phyloP scores from a whole-genome alignment of 1,140 invertebrate species.

The Delia radicum region DNA sequence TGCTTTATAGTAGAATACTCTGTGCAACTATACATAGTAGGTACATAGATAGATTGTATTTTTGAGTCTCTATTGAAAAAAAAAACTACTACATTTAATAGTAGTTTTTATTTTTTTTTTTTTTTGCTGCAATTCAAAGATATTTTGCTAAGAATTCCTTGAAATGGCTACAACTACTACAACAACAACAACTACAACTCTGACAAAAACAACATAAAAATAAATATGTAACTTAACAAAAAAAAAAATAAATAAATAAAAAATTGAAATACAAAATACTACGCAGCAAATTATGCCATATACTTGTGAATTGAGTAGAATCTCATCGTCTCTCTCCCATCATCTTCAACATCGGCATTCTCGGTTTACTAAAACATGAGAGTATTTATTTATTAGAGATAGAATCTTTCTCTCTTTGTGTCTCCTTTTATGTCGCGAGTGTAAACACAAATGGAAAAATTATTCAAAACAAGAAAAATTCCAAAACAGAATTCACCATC shows the following conservation, averaged over 20 bases:
- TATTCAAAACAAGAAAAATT: not conserved
- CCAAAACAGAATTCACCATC: not conserved
- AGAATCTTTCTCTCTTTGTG: not conserved
- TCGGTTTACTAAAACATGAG: not conserved
- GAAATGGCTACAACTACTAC: not conserved
- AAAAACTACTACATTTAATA: not conserved
- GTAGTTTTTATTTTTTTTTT: not conserved
- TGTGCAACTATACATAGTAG: not conserved
- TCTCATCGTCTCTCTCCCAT: not conserved
- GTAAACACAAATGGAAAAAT: not conserved
- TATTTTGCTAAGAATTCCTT: constrained; percentile 2
- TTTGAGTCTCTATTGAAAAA: not conserved
- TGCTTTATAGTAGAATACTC: not conserved
- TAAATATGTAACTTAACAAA: not conserved
- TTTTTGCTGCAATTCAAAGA: not conserved
- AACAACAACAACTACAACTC: not conserved
- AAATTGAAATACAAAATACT: not conserved
- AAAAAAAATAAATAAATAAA: not conserved
- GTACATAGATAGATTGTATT: not conserved
- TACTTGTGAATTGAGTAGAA: not conserved
- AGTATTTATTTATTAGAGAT: not conserved
- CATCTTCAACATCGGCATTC: not conserved
- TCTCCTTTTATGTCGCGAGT: not conserved
- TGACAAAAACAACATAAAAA: not conserved
- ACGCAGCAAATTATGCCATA: constrained; percentile 1